phyloP scores from a whole-genome alignment of 2,113 vertebrate species.

The Meles meles region DNA sequence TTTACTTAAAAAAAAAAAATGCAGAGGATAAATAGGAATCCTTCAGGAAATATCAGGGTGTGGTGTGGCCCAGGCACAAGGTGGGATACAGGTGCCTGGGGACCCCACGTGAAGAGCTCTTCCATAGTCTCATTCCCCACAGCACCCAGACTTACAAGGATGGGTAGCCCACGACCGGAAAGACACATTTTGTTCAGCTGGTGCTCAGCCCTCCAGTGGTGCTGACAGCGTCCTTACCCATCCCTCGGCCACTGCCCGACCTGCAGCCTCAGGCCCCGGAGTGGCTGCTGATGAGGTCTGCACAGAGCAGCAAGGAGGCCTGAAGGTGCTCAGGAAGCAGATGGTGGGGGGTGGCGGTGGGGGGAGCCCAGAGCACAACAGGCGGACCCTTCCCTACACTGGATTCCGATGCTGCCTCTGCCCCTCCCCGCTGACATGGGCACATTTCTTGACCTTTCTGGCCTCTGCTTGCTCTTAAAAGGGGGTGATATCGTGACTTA shows the following conservation, averaged over 20 bases:
- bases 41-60: background rate
- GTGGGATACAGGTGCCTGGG: rapidly evolving
- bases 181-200: background rate
- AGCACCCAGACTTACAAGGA: background rate
- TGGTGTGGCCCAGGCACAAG: background rate
- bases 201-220: background rate
- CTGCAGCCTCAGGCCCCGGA: rapidly evolving
- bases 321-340: background rate
- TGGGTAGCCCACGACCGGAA: background rate
- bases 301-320: background rate
- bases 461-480: background rate
- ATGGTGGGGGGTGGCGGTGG: rapidly evolving
- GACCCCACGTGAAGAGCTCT: no score
- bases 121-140: background rate
- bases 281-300: no score
- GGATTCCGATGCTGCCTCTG: background rate
- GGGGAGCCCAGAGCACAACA: rapidly evolving
- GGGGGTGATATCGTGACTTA: background rate
- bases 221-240: no score
- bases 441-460: background rate
- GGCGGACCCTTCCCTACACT: no score
- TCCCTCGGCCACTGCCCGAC: rapidly evolving
- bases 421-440: rapidly evolving
- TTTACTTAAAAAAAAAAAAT: background rate
- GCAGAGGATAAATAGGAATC: background rate